Evolutionary conservation across 2,113 vertebrate species (phyloP), one percentile per base, ranked within the genome.

Genomic region (Gracilinanus agilis): DNA sequence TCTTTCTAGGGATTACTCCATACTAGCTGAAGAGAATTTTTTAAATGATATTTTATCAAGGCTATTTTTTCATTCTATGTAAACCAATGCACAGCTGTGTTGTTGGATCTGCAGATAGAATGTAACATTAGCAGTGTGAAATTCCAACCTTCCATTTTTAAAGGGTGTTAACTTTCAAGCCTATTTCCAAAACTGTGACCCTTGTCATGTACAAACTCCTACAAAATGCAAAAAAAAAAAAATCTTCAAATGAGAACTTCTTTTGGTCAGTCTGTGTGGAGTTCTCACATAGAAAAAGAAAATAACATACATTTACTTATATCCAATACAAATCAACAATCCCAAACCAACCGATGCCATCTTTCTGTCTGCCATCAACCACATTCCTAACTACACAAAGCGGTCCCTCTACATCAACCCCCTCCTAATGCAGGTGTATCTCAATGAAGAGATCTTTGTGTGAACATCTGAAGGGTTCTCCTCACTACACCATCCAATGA

Each of bases 1-100:
- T 40, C 40, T 92, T 95, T 58, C 91, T 53, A 90, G 90, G 44
- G 44, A 91, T 44, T 83, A 90, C n/a, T 90, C 92, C 44, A 93
- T 61, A 90, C 27, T 13, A 90, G 29, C 29, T 24, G 89, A 88
- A 61, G 24, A 19, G 27, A 12, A 19, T 40, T 55, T 83, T 56
- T 55, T 0, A 12, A 96, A 90, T 67, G 24, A 89, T 25, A 92
- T 24, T 10, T 83, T 83, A 83, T 83, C 67, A 83, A 83, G 67
- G n/a, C 67, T 83, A 75, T 75, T 83, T 83, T 83, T 83, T 83
- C 67, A 83, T 83, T 92, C 40, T 53, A 95, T 19, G 25, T 23
- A 91, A 19, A 75, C 49, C 75, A 49, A 40, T 55, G 61, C 58
- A 44, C 61, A 93, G 53, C 0, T 88, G n/a, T 24, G 90, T 89